Evolutionary conservation across 2,797 vertebrate species (phyloP), one percentile per base, ranked within the genome.

Genomic region (Delichon dasypus): DNA sequence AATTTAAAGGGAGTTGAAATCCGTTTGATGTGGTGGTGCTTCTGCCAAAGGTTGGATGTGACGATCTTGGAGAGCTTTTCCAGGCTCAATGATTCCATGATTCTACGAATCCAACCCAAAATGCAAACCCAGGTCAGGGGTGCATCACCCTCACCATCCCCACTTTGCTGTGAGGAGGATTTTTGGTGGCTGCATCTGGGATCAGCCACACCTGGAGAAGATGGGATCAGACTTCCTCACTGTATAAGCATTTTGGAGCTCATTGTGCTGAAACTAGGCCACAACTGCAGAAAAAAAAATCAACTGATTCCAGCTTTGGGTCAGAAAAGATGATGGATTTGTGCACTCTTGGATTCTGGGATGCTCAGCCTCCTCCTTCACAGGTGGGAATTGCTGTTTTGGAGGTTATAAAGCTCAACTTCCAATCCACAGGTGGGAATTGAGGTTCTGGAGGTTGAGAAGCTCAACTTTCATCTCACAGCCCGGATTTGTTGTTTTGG

Each of bases 11-110:
- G 34, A 85, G 21, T 5, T 53, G 22, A 72, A 72, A 51, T 36
- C 29, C 0, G 0, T 14, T 58, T 32, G 29, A 34, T 11, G 17
- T 10, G 20, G 10, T 16, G 14, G 29, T 14, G 21, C 20, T 53
- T 53, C 0, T 0, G 9, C 40, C 21, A 32, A 42, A 78, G 13
- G 18, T 13, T 40, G 45, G 18, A 15, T n/a, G 51, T n/a, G 7
- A 38, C 25, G 57, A n/a, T 21, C 21, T 34, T 20, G 16, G 18
- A 32, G 47, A 72, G 12, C 15, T 72, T 40, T 72, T 66, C n/a
- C 15, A 27, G 13, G 15, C 12, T 34, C 15, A 53, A 0, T 3
- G 30, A 27, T 64, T 76, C 44, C 14, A 21, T 4, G 16, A 16
- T 53, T 82, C 11, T 23, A 13, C 10, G 8, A 85, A 72, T 47